Conservation (phyloP, 2,888 invertebrate species). For the Melitaea athalia region DNA sequence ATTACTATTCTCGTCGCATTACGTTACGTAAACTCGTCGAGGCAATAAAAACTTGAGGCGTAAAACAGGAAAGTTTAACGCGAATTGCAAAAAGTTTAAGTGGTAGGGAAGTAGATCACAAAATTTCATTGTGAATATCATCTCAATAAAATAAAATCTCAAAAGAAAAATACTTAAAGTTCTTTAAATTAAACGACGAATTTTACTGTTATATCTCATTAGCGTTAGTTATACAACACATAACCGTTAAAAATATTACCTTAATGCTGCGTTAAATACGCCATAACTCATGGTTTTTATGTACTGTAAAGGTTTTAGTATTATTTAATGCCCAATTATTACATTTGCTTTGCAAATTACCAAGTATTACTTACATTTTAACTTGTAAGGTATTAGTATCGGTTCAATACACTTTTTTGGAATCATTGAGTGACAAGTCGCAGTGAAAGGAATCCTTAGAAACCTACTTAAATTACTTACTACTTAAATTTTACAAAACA, state of each 20-base stretch:
- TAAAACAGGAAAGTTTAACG: conserved; percentile 48
- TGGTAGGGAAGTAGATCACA: conserved; percentile 44
- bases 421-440: conserved; percentile 35
- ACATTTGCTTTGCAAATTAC: not conserved
- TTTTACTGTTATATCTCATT: not conserved
- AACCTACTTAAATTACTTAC: conserved; percentile 14
- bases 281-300: not conserved
- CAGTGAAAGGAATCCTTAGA: conserved; percentile 30
- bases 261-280: too few relatives aligned
- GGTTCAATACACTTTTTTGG: conserved; percentile 34
- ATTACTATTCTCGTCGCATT: conserved; percentile 41
- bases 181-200: not conserved
- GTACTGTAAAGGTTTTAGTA: not conserved
- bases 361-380: conserved; percentile 1
- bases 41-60: conserved; percentile 47
- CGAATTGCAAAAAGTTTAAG: conserved; percentile 49
- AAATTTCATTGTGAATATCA: conserved; percentile 43
- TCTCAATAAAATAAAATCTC: conserved; percentile 22
- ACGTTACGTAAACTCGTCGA: conserved; percentile 43
- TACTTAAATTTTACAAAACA: too few relatives aligned
- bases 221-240: not conserved
- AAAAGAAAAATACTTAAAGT: not conserved
- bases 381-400: conserved; percentile 21
- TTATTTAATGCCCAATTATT: not conserved
- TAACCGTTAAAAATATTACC: not conserved